Conservation (phyloP, 2,113 vertebrate species). For the Aegotheles bennettii region DNA sequence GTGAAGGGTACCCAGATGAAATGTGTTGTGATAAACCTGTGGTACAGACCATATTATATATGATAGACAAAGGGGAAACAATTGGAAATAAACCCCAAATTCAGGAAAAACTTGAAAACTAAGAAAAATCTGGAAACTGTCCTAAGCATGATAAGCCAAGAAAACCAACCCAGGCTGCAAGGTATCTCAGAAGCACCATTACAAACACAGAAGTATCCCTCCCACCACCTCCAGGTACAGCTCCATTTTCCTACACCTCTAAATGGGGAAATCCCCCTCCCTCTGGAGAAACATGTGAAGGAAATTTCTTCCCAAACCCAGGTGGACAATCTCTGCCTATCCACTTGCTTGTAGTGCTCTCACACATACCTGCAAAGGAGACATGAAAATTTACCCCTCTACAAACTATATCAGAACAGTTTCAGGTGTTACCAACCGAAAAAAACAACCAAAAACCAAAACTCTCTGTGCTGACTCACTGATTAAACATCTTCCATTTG, state of each 20-base stretch:
- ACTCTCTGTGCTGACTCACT: not conserved
- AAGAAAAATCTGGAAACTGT: not conserved
- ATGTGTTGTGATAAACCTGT: not conserved
- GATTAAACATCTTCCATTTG: not conserved
- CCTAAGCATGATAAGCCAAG: not conserved
- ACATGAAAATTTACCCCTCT: not conserved
- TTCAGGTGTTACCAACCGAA: not conserved
- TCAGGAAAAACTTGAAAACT: not conserved
- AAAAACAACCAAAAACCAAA: not conserved
- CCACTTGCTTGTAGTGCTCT: not conserved
- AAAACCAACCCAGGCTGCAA: not conserved
- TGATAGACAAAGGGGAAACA: not conserved
- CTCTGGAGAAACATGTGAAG: not conserved
- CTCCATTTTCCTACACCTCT: not conserved
- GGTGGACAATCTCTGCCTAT: not conserved
- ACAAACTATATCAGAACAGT: not conserved
- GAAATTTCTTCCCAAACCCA: not conserved
- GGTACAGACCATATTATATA: not conserved
- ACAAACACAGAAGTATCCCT: not conserved
- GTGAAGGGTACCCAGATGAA: not conserved
- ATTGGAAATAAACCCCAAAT: not conserved
- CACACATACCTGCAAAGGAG: not conserved
- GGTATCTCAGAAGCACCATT: not conserved
- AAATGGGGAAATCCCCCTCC: rapidly evolving
- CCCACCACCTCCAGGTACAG: not conserved